phyloP scores from a whole-genome alignment of 2,113 vertebrate species.

The rat (Rattus norvegicus) region DNA sequence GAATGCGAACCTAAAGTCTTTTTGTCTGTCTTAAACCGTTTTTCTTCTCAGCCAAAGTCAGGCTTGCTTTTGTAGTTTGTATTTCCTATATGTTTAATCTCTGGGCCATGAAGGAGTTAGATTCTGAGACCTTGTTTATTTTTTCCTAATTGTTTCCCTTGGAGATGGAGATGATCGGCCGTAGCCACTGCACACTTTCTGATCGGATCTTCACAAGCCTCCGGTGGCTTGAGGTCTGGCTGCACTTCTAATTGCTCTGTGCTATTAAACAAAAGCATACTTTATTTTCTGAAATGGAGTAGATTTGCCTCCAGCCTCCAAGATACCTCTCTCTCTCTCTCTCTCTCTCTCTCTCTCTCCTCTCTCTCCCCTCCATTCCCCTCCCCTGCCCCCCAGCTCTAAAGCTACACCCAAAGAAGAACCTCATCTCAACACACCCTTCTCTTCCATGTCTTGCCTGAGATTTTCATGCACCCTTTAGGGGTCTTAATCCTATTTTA shows the following conservation, averaged over 20 bases:
- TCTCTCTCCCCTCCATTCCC: neutral
- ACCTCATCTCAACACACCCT: neutral
- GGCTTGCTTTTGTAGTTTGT: slow-evolving; percentile 26
- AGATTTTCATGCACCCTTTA: neutral
- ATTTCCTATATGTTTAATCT: slow-evolving; percentile 33
- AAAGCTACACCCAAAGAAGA: neutral
- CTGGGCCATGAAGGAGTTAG: slow-evolving; percentile 37
- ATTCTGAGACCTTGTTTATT: slow-evolving; percentile 45
- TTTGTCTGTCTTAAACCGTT: slow-evolving; percentile 39
- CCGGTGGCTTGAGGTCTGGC: neutral
- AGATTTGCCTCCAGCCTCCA: neutral
- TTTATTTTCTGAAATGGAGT: slow-evolving; percentile 55
- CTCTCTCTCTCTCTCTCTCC: too few relatives aligned
- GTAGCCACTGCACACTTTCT: neutral
- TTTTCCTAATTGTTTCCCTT: slow-evolving; percentile 43
- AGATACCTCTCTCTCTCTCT: neutral
- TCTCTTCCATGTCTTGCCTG: neutral
- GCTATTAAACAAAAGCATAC: slow-evolving; percentile 36
- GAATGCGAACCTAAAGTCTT: neutral
- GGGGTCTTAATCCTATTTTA: neutral
- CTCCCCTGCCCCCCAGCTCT: neutral
- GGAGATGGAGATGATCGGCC: slow-evolving; percentile 33
- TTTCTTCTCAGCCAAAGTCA: neutral
- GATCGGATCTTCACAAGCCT: slow-evolving; percentile 34
- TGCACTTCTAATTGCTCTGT: slow-evolving; percentile 34